Percentiles rank a stretch among this genome's conserved stretches.
These are phyloP conservation scores for Volucella inanis DNA, from an alignment of 2,888 invertebrate genomes.

Conservation along the genomic window DNA sequence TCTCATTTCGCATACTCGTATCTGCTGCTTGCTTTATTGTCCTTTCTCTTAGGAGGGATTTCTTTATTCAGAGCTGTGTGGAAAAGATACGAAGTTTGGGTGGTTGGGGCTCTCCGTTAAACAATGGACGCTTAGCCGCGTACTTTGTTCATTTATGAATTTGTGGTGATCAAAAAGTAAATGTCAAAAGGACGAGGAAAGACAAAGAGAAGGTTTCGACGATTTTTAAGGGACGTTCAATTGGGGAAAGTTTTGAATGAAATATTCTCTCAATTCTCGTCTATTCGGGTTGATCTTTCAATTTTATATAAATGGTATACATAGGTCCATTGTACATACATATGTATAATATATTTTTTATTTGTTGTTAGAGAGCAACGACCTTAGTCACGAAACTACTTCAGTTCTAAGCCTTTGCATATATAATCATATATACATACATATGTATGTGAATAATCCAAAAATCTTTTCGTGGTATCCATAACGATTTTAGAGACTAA, in stretches of 20 bases:
- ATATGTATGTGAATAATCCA: too few relatives aligned
- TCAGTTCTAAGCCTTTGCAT: conserved; percentile 33
- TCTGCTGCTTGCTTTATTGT: conserved; percentile 11
- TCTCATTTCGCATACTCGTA: conserved; percentile 7
- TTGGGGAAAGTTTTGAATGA: not conserved
- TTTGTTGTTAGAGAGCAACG: conserved; percentile 46
- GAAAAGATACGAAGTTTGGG: not conserved
- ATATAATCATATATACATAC: not conserved
- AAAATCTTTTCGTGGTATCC: conserved; percentile 33
- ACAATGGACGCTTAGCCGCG: conserved; percentile 62
- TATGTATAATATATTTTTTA: not conserved
- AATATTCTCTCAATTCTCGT: conserved; percentile 18
- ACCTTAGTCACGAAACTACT: conserved; percentile 63
- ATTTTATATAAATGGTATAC: too few relatives aligned
- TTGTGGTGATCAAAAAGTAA: conserved; percentile 56
- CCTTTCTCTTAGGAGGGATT: conserved; percentile 60
- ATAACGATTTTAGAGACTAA: conserved; percentile 54
- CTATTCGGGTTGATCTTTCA: too few relatives aligned
- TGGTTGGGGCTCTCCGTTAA: conserved; percentile 10
- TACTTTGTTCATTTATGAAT: conserved; percentile 35
- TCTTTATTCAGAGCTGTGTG: conserved; percentile 36
- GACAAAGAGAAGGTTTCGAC: conserved; percentile 27
- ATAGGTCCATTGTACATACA: too few relatives aligned
- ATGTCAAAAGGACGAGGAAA: conserved; percentile 53
- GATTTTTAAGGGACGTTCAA: conserved; percentile 26